Evolutionary conservation across 2,113 vertebrate species (phyloP).

Genomic region (Sylvicapra grimmia): DNA sequence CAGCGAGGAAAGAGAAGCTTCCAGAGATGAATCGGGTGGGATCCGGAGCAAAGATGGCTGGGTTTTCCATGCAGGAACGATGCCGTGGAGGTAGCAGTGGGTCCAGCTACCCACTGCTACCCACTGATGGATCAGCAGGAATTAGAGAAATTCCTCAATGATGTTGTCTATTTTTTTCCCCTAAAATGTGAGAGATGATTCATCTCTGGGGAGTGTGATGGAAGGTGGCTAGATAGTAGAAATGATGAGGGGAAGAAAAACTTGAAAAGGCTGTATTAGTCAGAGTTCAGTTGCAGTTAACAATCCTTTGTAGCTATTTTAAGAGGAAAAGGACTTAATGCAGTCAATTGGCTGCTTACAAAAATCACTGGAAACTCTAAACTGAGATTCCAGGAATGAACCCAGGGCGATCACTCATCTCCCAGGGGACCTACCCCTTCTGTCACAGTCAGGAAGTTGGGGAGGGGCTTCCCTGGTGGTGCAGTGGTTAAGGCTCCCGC

Average conservation of each 20-base stretch:
- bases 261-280: not conserved
- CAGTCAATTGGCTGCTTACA: not conserved
- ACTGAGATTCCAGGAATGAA: not conserved
- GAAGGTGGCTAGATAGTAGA: not conserved
- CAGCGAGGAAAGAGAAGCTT: fast-evolving
- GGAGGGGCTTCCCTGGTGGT: not conserved
- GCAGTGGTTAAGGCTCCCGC: not conserved
- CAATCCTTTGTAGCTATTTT: not conserved
- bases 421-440: not conserved
- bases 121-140: not conserved
- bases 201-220: not conserved
- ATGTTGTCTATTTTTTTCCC: not conserved
- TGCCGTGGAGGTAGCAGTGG: not conserved
- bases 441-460: not conserved
- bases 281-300: not conserved
- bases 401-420: not conserved
- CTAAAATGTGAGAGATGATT: not conserved
- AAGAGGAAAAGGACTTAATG: not conserved
- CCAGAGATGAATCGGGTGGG: not conserved
- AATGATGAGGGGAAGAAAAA: not conserved
- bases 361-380: not conserved
- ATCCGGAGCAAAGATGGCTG: not conserved
- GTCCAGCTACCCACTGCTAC: not conserved
- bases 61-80: not conserved
- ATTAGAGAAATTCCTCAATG: not conserved